Base-by-base conservation (phyloP, 2,888 invertebrate species). In the Taenaris catops region DNA sequence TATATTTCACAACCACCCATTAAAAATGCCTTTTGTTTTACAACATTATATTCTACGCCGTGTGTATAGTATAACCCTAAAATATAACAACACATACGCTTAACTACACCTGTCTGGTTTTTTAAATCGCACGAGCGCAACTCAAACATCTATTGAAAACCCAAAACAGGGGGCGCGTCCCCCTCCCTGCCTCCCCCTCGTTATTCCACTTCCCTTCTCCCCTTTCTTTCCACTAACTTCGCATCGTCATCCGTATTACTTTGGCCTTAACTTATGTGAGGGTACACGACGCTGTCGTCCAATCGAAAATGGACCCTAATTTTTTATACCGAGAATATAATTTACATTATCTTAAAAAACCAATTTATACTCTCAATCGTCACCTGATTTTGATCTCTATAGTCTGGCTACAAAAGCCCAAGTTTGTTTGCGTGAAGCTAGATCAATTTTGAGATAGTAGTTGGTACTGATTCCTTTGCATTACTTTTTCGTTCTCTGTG, bases 221-320 rank as follows among this genome's bases (percentile, higher is more conserved):
- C 83, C 75, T 80, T 84, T 84, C 83, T 84, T 84, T 80, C 81
- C 65, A 74, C 75, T 76, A 81, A 84, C 73, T 83, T 84, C 74
- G 80, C 84, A 74, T 79, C 83, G 84, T 81, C 84, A 84, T 81
- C 75, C 76, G 73, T 84, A 84, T 84, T 84, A 81, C 84, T 84
- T 79, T 76, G 62, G 79, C 76, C 68, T 76, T 81, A 80, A 81
- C 81, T 83, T 83, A 81, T 79, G 79, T 81, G 80, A 72, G 68
- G 69, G 74, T 73, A 72, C 58, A 63, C 61, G 60, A 54, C 47
- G 28, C 41, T 21, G 7, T 1, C 1, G 1, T 3, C 1, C 55
- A 56, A 19, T 7, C 25, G 14, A 72, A 62, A 52, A 19, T 26
- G 1, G 16, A 57, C 63, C 51, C 27, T 64, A 55, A 3, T 0